phyloP scores from a whole-genome alignment of 2,888 invertebrate genomes.

The Mellilla xanthometata region DNA sequence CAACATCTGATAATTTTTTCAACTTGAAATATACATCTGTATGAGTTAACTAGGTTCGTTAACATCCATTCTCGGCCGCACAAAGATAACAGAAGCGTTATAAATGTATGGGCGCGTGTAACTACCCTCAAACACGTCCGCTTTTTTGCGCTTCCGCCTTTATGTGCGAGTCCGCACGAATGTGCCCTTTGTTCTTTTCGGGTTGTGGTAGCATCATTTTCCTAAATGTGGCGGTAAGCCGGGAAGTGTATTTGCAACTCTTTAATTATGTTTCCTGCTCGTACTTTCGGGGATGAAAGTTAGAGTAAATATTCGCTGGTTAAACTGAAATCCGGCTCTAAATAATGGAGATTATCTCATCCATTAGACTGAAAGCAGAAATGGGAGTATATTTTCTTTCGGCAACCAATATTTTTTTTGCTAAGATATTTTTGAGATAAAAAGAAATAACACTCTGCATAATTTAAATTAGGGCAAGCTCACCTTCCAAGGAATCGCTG shows the following conservation, averaged over 20 bases:
- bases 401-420: too few relatives aligned
- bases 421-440: too few relatives aligned
- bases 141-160: slow-evolving; percentile 22
- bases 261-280: slow-evolving; percentile 10
- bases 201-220: slow-evolving; percentile 9
- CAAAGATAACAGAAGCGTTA: slow-evolving; percentile 22
- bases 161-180: slow-evolving; percentile 21
- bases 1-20: too few relatives aligned
- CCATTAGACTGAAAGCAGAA: neutral
- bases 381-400: neutral
- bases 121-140: slow-evolving; percentile 17
- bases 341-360: neutral
- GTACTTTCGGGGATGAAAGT: slow-evolving; percentile 1
- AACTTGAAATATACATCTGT: too few relatives aligned
- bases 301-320: neutral
- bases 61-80: slow-evolving; percentile 8
- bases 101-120: slow-evolving; percentile 21
- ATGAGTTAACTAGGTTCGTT: neutral
- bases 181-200: slow-evolving; percentile 25
- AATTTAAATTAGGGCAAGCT: too few relatives aligned
- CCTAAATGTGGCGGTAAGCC: slow-evolving; percentile 8
- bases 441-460: too few relatives aligned
- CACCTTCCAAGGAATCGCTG: too few relatives aligned
- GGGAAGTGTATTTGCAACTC: slow-evolving; percentile 8
- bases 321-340: neutral